Evolutionary conservation across 2,888 invertebrate species (phyloP).

Genomic region (Tetheella fluctuosa): DNA sequence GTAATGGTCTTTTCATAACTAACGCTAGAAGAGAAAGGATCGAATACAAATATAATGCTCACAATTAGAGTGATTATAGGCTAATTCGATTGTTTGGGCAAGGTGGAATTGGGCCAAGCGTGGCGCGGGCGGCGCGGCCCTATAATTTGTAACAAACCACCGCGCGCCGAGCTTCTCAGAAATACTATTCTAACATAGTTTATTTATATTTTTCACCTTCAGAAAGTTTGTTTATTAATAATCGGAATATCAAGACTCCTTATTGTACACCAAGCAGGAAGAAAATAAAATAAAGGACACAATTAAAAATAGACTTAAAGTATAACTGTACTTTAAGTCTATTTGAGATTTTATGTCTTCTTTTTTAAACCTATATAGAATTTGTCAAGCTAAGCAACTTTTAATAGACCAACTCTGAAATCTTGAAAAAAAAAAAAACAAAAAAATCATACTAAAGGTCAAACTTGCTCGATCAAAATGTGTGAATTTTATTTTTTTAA

Average conservation of each 20-base stretch:
- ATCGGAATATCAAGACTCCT: background rate
- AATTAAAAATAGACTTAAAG: too few species aligned
- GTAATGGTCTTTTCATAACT: background rate
- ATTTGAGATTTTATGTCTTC: too few species aligned
- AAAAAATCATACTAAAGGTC: too few species aligned
- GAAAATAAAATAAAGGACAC: too few species aligned
- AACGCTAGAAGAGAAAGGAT: constrained; percentile 12
- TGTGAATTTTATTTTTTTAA: too few species aligned
- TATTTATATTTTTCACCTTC: constrained; percentile 24
- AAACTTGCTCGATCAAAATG: too few species aligned
- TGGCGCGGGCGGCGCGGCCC: constrained; percentile 59
- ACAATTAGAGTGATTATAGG: constrained; percentile 64
- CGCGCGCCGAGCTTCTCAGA: constrained; percentile 60
- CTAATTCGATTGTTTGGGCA: constrained; percentile 80
- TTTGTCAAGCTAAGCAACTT: too few species aligned
- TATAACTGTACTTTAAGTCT: too few species aligned
- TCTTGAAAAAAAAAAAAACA: too few species aligned
- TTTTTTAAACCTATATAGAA: too few species aligned
- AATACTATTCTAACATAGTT: constrained; percentile 54
- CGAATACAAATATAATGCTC: constrained; percentile 16
- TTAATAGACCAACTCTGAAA: too few species aligned
- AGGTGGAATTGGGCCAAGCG: constrained; percentile 72
- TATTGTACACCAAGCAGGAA: too few species aligned
- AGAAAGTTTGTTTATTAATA: constrained; percentile 11
- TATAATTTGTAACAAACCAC: constrained; percentile 69